A percentile compares a stretch with the other conserved stretches of the same genome.
These are phyloP conservation scores for Mesorhabditis spiculigera DNA, from an alignment of 2,888 invertebrate species.

Conservation along the genomic window DNA sequence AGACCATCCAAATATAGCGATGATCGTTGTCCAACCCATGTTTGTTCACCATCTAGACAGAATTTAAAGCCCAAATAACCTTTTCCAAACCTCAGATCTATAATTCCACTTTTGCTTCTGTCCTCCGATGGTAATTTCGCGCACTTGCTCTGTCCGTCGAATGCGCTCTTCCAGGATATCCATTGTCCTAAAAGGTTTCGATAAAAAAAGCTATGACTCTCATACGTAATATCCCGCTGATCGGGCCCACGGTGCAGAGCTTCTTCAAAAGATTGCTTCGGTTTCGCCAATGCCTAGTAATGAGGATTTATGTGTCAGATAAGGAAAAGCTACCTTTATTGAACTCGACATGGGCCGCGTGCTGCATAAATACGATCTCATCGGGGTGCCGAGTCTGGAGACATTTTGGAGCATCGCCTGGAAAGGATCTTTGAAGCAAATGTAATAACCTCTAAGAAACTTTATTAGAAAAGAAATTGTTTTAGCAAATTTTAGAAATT, in stretches of 20 bases:
- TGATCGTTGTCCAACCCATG: constrained; percentile 43
- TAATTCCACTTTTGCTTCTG: constrained; percentile 45
- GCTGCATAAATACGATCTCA: neutral
- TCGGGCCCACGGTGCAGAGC: constrained; percentile 23
- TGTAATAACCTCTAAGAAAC: neutral
- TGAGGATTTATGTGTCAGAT: neutral
- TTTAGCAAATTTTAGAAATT: neutral
- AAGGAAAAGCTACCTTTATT: neutral
- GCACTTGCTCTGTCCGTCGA: constrained; percentile 18
- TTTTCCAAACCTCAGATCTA: constrained; percentile 39
- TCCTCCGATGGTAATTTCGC: constrained; percentile 38
- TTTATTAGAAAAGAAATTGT: neutral
- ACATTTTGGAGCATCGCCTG: neutral
- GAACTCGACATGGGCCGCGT: neutral
- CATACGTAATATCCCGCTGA: constrained; percentile 37
- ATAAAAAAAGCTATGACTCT: neutral
- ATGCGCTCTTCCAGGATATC: constrained; percentile 42
- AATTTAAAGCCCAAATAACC: neutral
- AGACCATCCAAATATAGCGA: constrained; percentile 43
- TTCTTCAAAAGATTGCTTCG: neutral
- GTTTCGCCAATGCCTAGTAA: neutral
- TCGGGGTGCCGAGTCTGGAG: neutral
- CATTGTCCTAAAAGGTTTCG: constrained; percentile 30
- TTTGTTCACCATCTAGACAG: constrained; percentile 35
- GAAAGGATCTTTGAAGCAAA: no score